phyloP scores from a whole-genome alignment of 2,113 vertebrate genomes.

The Oceanodroma tethys region DNA sequence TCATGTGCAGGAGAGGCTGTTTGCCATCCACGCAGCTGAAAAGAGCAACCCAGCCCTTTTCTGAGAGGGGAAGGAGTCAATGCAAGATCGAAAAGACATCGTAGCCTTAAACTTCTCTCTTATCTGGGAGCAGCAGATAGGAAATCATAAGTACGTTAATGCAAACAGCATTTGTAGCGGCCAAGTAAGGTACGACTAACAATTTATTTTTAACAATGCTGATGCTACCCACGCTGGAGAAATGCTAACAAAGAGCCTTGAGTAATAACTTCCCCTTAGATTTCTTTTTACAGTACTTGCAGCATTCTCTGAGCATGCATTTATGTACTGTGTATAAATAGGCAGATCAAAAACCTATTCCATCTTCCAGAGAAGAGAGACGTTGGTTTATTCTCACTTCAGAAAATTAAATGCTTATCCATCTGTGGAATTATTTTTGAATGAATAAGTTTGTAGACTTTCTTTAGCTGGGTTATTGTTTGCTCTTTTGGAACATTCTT shows the following conservation, averaged over 20 bases:
- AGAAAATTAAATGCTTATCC: conserved; percentile 33
- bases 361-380: background rate
- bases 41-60: background rate
- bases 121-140: background rate
- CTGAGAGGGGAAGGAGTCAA: background rate
- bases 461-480: background rate
- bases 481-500: background rate
- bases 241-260: background rate
- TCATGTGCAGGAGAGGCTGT: background rate
- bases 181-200: background rate
- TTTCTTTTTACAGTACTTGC: background rate
- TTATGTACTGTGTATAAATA: conserved; percentile 22
- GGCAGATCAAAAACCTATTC: background rate
- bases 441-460: background rate
- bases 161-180: background rate
- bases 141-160: background rate
- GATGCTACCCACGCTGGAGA: background rate
- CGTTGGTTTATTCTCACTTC: background rate
- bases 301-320: background rate
- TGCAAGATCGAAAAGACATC: background rate
- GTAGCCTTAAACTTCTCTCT: background rate
- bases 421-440: conserved; percentile 44
- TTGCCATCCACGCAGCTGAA: background rate
- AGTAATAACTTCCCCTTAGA: conserved; percentile 23
- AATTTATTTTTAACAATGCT: background rate